Evolutionary conservation across 2,113 vertebrate genomes (phyloP).

Genomic region (Ophthalmolycus amberensis): DNA sequence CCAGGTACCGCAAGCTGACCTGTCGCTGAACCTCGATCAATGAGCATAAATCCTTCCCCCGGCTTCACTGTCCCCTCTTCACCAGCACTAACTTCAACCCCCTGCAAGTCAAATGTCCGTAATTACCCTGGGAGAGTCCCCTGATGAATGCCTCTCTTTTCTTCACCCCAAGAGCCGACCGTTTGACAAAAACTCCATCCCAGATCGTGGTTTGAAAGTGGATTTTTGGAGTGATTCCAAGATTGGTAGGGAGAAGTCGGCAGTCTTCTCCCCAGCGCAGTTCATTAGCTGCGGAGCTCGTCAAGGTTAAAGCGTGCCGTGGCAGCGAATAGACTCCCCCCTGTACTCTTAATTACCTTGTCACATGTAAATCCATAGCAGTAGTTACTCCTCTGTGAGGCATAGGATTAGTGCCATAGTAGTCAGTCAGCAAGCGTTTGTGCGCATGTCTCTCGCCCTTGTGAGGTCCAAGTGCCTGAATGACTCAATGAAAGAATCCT

Average conservation of each 20-base stretch:
- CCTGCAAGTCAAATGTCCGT: slow-evolving; percentile 27
- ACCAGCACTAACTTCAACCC: neutral
- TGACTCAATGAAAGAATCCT: neutral
- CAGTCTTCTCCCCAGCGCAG: slow-evolving; percentile 38
- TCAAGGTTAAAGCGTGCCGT: slow-evolving; percentile 69
- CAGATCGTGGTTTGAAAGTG: slow-evolving; percentile 23
- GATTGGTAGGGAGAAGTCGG: slow-evolving; percentile 53
- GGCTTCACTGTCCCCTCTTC: slow-evolving; percentile 24
- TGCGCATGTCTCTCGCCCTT: neutral
- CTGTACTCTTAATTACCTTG: slow-evolving; percentile 74
- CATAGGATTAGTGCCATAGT: slow-evolving; percentile 47
- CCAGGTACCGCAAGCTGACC: slow-evolving; percentile 53
- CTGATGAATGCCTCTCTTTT: slow-evolving; percentile 17
- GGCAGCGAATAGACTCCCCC: slow-evolving; percentile 68
- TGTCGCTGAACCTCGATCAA: slow-evolving; percentile 63
- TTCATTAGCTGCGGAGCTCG: slow-evolving; percentile 71
- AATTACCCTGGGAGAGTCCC: slow-evolving; percentile 13
- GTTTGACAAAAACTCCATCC: neutral
- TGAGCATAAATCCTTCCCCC: slow-evolving; percentile 45
- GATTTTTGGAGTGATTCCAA: slow-evolving; percentile 48
- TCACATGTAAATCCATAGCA: slow-evolving; percentile 63
- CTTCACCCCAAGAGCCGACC: neutral
- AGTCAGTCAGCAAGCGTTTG: slow-evolving; percentile 39
- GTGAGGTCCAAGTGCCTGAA: neutral
- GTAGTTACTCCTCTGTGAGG: slow-evolving; percentile 50